phyloP scores from a whole-genome alignment of 2,888 invertebrate species.

The Cordilura impudica region DNA sequence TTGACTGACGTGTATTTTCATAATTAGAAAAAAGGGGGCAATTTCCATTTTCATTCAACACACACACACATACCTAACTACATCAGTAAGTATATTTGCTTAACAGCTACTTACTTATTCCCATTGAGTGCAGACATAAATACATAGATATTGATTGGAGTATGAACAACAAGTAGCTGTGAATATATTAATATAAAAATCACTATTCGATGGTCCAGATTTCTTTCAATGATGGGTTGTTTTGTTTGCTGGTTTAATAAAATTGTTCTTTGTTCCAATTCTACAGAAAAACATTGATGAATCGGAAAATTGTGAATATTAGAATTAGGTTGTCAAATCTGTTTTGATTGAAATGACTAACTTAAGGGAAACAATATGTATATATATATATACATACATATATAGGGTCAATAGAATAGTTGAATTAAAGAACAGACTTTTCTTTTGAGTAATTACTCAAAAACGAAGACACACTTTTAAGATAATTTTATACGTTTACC shows the following conservation, averaged over 20 bases:
- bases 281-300: constrained; percentile 31
- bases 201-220: constrained; percentile 29
- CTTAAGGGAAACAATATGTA: neutral
- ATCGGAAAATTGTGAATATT: constrained; percentile 37
- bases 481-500: no score
- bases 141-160: neutral
- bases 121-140: neutral
- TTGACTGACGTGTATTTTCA: constrained; percentile 26
- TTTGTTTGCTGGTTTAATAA: neutral
- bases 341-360: constrained; percentile 19
- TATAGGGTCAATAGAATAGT: no score
- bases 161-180: constrained; percentile 32
- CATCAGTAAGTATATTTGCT: neutral
- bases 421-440: no score
- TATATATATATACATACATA: no score
- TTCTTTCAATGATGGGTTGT: constrained; percentile 37
- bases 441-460: no score
- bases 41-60: constrained; percentile 40
- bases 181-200: neutral
- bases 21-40: constrained; percentile 41
- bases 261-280: constrained; percentile 2
- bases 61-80: no score
- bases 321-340: constrained; percentile 34
- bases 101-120: neutral
- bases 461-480: no score